Evolutionary conservation across 2,888 invertebrate genomes (phyloP), one percentile per base, ranked within the genome.

Genomic region (Nematopogon swammerdamellus): DNA sequence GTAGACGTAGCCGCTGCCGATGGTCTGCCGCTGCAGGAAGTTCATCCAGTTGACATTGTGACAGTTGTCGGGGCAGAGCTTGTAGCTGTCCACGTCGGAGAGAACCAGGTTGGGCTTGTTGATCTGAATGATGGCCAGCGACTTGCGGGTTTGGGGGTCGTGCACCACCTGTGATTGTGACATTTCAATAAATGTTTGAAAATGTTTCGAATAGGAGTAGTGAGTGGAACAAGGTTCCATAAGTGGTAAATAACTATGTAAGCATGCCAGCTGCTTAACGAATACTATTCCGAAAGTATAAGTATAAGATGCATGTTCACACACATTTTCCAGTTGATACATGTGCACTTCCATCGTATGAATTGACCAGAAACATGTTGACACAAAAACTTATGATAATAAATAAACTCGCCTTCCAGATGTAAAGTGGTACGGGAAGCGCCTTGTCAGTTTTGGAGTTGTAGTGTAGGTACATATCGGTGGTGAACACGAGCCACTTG

Each of bases 331-430:
- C n/a, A n/a, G n/a, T n/a, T n/a, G n/a, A n/a, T n/a, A n/a, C n/a
- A n/a, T n/a, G n/a, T n/a, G n/a, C n/a, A n/a, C n/a, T n/a, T n/a
- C n/a, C n/a, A n/a, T n/a, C n/a, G n/a, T n/a, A n/a, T n/a, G n/a
- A n/a, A n/a, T n/a, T n/a, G n/a, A n/a, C n/a, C n/a, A n/a, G n/a
- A n/a, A n/a, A n/a, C n/a, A n/a, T n/a, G n/a, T n/a, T n/a, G n/a
- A n/a, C n/a, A n/a, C n/a, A n/a, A n/a, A n/a, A n/a, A n/a, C n/a
- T n/a, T n/a, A n/a, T n/a, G n/a, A n/a, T n/a, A n/a, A n/a, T n/a
- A n/a, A n/a, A n/a, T n/a, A n/a, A n/a, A n/a, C 25, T 25, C 8
- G 55, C 56, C 54, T 56, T 56, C 56, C 56, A 56, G 17, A 56
- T 49, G 36, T 54, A 56, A 5, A 55, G 49, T n/a, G 56, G 56